Evolutionary conservation across 2,113 vertebrate species (phyloP).

Genomic region (Puffinus mauretanicus): DNA sequence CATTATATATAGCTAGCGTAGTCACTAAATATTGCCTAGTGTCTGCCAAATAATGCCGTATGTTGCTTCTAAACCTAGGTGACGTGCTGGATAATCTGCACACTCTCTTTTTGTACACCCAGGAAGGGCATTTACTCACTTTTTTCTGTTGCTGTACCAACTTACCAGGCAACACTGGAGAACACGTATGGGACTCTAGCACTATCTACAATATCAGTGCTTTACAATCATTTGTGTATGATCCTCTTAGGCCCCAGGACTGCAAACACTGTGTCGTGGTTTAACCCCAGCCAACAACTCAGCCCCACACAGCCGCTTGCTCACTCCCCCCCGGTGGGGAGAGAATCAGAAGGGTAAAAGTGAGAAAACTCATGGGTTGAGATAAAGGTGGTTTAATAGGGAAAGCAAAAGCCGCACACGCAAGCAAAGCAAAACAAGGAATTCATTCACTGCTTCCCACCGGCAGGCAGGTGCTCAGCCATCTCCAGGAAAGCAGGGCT

Average conservation of each 20-base stretch:
- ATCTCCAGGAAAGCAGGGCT: too few species aligned
- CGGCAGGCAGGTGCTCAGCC: too few species aligned
- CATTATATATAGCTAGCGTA: neutral
- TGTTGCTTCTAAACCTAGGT: conserved; percentile 47
- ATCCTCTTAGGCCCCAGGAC: neutral
- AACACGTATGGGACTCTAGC: neutral
- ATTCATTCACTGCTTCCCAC: too few species aligned
- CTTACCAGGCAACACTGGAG: neutral
- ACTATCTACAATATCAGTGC: neutral
- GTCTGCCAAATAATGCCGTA: conserved; percentile 50
- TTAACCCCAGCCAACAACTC: too few species aligned
- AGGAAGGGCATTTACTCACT: neutral
- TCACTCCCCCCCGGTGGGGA: too few species aligned
- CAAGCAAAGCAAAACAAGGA: too few species aligned
- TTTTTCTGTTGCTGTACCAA: neutral
- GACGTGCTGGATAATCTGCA: conserved; percentile 6
- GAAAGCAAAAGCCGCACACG: too few species aligned
- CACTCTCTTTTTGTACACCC: neutral
- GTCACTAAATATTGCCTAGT: conserved; percentile 42
- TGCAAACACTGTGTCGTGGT: neutral
- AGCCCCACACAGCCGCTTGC: too few species aligned
- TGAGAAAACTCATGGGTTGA: too few species aligned
- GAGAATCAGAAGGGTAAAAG: too few species aligned
- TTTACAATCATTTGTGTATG: neutral
- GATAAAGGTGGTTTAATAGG: too few species aligned